Base-by-base conservation (phyloP, 2,888 invertebrate species). In the Himalopsyche kuldschensis region DNA sequence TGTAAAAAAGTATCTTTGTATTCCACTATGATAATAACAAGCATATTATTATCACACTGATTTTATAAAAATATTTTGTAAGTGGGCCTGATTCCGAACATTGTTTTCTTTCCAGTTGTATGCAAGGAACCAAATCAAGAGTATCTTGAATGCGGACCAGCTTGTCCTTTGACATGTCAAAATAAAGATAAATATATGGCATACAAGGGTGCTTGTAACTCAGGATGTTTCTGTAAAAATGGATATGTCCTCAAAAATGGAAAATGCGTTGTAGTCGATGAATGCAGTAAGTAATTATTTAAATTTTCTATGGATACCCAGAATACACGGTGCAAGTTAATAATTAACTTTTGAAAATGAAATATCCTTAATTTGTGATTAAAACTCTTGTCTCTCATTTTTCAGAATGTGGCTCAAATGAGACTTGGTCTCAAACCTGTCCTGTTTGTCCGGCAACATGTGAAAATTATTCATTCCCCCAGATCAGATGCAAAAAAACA, bases 151-250 rank as follows among this genome's bases (percentile, higher is more conserved):
- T 15, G 82, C n/a, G 80, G 82, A n/a, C 41, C 41, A 41, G 11
- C 3, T 8, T 75, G 80, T n/a, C 85, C 85, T 15, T 84, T 82
- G 47, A 81, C 82, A n/a, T 85, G 85, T n/a, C 55, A 78, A n/a
- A 41, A 41, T 41, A 83, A 80, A 3, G 82, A 83, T n/a, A 84
- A 82, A 55, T 76, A 79, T 4, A 30, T 80, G 17, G 2, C 15
- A 41, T 15, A 11, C 3, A 15, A 41, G 2, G 41, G 15, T 6
- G 15, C 11, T 4, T 84, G 83, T 47, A 69, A 55, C 5, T 27
- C 20, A 17, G 84, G 82, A 20, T 84, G 84, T 75, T 76, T 55
- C 24, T 84, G 84, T 48, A 84, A 79, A 35, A 47, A 20, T 20
- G 84, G 82, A 32, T 84, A 76, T 31, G 82, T 84, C n/a, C 32